These are phyloP conservation scores for Schizopygopsis malacanthus DNA, from an alignment of 2,797 vertebrate genomes.

Conservation along the genomic window DNA sequence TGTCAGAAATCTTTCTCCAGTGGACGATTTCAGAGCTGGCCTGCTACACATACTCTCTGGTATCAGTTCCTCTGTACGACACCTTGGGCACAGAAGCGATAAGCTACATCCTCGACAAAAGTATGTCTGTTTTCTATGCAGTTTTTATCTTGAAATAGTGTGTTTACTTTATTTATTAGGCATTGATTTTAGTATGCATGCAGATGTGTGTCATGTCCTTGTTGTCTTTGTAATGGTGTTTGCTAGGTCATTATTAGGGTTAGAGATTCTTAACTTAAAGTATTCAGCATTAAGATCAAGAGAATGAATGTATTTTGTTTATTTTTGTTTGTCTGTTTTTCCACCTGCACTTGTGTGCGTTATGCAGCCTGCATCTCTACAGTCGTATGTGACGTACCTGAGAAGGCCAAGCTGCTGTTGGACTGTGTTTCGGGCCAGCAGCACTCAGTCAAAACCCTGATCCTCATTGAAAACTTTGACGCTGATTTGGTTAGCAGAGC, in stretches of 20 bases:
- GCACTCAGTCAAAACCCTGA: constrained; percentile 73
- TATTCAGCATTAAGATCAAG: too few relatives aligned
- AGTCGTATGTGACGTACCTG: constrained; percentile 83
- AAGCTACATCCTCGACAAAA: constrained; percentile 81
- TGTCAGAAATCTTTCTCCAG: constrained; percentile 67
- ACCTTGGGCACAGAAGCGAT: constrained; percentile 83
- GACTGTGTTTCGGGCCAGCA: constrained; percentile 74
- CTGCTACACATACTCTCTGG: constrained; percentile 85
- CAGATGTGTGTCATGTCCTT: neutral
- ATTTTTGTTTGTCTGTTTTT: neutral
- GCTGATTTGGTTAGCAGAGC: constrained; percentile 76
- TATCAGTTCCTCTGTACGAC: constrained; percentile 83
- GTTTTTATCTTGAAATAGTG: neutral
- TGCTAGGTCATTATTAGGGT: neutral
- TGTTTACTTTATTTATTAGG: neutral
- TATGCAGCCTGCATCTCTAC: constrained; percentile 76
- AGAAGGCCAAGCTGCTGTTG: constrained; percentile 79
- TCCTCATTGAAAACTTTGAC: constrained; percentile 81
- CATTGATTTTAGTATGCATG: neutral
- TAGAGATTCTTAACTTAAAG: neutral
- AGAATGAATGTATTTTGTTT: neutral
- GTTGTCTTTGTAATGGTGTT: neutral
- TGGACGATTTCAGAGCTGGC: constrained; percentile 89
- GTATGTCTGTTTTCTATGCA: constrained; percentile 62
- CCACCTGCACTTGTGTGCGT: neutral